Percentiles rank a stretch among this genome's conserved stretches.
Conservation (phyloP, 2,888 invertebrate genomes). For the Lamproptera curius region DNA sequence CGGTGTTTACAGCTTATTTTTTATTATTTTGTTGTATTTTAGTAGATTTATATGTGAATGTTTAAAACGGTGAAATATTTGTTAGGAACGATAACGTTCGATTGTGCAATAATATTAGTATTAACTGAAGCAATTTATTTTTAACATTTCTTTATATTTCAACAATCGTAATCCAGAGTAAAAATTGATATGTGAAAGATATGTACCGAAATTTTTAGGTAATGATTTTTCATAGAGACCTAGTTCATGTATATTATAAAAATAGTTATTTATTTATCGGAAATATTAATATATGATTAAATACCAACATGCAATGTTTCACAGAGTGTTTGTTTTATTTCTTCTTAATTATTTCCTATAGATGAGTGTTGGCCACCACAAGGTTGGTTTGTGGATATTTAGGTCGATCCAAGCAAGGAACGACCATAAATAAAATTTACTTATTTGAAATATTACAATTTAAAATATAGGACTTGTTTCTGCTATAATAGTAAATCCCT, state of each 20-base stretch:
- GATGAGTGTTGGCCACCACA: no score
- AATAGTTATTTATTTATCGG: constrained; percentile 61
- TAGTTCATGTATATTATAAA: constrained; percentile 43
- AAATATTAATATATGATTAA: constrained; percentile 43
- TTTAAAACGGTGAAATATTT: no score
- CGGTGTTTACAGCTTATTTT: not conserved
- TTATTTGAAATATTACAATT: no score
- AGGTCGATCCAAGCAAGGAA: no score
- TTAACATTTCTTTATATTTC: no score
- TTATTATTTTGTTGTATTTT: constrained; percentile 4
- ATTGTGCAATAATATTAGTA: constrained; percentile 35
- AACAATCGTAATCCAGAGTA: no score
- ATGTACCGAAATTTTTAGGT: constrained; percentile 41
- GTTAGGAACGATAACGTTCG: constrained; percentile 32
- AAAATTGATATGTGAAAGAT: no score
- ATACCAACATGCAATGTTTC: constrained; percentile 52
- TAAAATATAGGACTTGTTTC: no score
- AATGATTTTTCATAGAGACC: constrained; percentile 50
- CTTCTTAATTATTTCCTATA: no score
- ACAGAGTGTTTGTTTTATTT: constrained; percentile 37
- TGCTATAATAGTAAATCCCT: no score
- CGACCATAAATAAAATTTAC: no score
- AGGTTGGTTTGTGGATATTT: no score
- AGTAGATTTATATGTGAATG: constrained; percentile 4
- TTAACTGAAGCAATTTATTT: constrained; percentile 19